Evolutionary conservation across 64 coral and sea anemone genomes (phyloP).

Genomic region (Montipora sp.): DNA sequence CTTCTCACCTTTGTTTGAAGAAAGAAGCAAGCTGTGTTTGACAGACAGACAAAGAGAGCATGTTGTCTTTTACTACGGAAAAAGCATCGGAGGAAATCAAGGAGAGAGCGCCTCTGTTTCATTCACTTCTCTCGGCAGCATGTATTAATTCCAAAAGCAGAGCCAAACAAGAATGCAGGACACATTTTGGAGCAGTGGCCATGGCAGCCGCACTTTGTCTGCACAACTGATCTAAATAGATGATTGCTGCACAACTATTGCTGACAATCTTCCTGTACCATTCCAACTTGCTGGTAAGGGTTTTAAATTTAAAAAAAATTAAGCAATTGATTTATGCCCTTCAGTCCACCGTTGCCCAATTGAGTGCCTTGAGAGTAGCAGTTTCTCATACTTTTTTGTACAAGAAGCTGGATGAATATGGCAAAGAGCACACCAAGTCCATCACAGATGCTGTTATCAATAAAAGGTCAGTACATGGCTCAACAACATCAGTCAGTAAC

Average conservation of each 20-base stretch:
- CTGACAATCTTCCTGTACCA: constrained; percentile 37
- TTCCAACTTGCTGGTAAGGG: constrained; percentile 56
- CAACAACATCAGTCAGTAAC: not conserved
- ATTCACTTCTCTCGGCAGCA: constrained; percentile 24
- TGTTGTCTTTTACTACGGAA: constrained; percentile 49
- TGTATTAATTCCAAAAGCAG: constrained; percentile 6
- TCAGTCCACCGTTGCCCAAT: constrained; percentile 30
- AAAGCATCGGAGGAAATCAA: constrained; percentile 4
- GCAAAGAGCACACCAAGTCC: not conserved
- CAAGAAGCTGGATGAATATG: constrained; percentile 67
- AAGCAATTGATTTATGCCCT: not conserved
- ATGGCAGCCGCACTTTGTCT: constrained; percentile 19
- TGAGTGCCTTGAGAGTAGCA: constrained; percentile 1
- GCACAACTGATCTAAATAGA: constrained; percentile 16
- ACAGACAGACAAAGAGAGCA: constrained; percentile 30
- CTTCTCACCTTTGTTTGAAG: constrained; percentile 9
- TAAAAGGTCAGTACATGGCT: not conserved
- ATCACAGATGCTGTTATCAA: not conserved
- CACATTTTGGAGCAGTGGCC: not conserved
- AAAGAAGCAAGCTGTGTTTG: constrained; percentile 46
- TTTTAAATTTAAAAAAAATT: not conserved
- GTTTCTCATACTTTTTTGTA: constrained; percentile 44
- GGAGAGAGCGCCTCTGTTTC: constrained; percentile 21
- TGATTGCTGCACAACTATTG: constrained; percentile 54
- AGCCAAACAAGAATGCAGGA: not conserved